phyloP scores from a whole-genome alignment of 2,797 vertebrate genomes.

The Alosa sapidissima region DNA sequence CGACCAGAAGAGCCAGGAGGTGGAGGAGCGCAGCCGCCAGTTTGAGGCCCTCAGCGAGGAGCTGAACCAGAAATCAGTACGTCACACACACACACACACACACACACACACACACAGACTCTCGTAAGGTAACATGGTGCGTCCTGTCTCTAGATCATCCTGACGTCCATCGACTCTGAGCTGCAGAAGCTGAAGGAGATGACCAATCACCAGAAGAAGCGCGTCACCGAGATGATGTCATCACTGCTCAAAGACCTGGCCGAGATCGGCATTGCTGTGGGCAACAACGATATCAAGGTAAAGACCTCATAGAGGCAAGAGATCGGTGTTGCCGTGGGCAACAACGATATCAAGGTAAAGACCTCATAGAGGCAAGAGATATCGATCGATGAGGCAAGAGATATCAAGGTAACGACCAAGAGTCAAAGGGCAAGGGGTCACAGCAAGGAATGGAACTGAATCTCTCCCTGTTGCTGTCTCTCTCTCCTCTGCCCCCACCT shows the following conservation, averaged over 20 bases:
- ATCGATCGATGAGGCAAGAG: too few relatives aligned
- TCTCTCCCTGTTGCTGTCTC: background rate
- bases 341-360: too few relatives aligned
- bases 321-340: too few relatives aligned
- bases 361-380: too few relatives aligned
- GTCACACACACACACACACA: conserved; percentile 33
- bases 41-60: conserved; percentile 94
- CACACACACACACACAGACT: background rate
- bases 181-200: conserved; percentile 97
- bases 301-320: too few relatives aligned
- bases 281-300: conserved; percentile 96
- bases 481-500: background rate
- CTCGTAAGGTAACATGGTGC: background rate
- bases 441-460: too few relatives aligned
- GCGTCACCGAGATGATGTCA: conserved; percentile 96
- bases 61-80: conserved; percentile 92
- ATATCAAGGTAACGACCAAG: too few relatives aligned
- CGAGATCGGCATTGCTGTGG: conserved; percentile 92
- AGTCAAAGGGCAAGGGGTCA: too few relatives aligned
- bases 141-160: conserved; percentile 76
- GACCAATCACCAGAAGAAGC: conserved; percentile 95
- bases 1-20: conserved; percentile 95
- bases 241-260: conserved; percentile 93
- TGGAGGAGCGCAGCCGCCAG: conserved; percentile 89
- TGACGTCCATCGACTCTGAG: conserved; percentile 91